Evolutionary conservation across 2,888 invertebrate genomes (phyloP).

Genomic region (Lasioglossum leucozonium): DNA sequence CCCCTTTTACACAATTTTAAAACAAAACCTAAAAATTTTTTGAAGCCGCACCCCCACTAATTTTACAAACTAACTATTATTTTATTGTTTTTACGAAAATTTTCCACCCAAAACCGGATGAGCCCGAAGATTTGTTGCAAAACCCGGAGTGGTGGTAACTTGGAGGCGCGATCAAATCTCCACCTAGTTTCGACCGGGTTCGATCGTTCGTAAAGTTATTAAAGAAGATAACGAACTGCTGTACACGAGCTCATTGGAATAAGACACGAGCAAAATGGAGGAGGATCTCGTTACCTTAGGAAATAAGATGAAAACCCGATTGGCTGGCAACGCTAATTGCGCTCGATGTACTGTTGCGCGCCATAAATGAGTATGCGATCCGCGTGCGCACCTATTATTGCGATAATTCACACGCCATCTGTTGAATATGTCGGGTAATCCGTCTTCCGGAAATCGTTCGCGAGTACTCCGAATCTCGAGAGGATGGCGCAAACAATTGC

Average conservation of each 20-base stretch:
- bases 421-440: constrained; percentile 14
- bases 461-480: neutral
- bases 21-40: too few relatives aligned
- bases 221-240: neutral
- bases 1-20: too few relatives aligned
- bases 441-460: neutral
- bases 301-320: neutral
- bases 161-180: neutral
- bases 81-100: too few relatives aligned
- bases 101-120: too few relatives aligned
- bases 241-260: neutral
- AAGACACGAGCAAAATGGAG: neutral
- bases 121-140: too few relatives aligned
- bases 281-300: neutral
- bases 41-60: too few relatives aligned
- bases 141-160: too few relatives aligned
- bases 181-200: neutral
- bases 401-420: constrained; percentile 14
- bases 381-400: neutral
- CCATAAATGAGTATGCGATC: neutral
- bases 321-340: neutral
- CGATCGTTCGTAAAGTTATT: neutral
- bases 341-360: neutral
- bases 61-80: too few relatives aligned
- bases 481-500: constrained; percentile 6